Evolutionary conservation across 2,888 invertebrate species (phyloP).

Genomic region (Rhagophthalmus giganteus): DNA sequence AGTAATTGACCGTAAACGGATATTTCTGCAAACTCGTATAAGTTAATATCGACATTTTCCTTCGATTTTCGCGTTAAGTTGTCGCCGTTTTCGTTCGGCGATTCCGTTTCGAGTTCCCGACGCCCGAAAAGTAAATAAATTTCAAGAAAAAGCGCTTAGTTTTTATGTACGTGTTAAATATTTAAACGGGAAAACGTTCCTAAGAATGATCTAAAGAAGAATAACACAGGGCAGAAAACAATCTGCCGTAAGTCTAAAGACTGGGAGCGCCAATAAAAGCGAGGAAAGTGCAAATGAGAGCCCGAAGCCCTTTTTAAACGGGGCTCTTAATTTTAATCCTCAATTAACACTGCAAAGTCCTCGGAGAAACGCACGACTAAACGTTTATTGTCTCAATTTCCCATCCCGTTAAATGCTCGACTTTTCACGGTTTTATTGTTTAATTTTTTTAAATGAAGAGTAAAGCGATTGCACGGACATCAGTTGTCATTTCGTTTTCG

Average conservation of each 20-base stretch:
- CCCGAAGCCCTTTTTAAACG: conserved; percentile 31
- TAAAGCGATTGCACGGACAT: not conserved
- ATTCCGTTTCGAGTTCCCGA: no score
- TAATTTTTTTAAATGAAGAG: conserved; percentile 11
- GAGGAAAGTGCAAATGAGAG: conserved; percentile 34
- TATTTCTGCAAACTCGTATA: no score
- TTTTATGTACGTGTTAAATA: no score
- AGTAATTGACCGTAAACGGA: not conserved
- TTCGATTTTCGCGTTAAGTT: no score
- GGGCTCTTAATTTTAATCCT: conserved; percentile 36
- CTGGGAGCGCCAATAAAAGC: conserved; percentile 25
- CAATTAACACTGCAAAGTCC: conserved; percentile 35
- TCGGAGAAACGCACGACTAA: conserved; percentile 30
- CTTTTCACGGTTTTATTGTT: conserved; percentile 20
- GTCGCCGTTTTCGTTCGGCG: no score
- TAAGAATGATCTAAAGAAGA: conserved; percentile 8
- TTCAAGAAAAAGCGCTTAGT: no score
- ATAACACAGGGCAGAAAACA: conserved; percentile 22
- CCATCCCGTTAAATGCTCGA: conserved; percentile 21
- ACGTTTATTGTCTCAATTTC: conserved; percentile 32
- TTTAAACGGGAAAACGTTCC: not conserved
- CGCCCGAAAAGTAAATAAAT: no score
- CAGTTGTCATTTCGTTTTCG: not conserved
- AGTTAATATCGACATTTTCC: no score
- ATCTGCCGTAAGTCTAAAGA: conserved; percentile 14